Conservation (phyloP, 1,140 invertebrate species). For the Argopecten irradians region DNA sequence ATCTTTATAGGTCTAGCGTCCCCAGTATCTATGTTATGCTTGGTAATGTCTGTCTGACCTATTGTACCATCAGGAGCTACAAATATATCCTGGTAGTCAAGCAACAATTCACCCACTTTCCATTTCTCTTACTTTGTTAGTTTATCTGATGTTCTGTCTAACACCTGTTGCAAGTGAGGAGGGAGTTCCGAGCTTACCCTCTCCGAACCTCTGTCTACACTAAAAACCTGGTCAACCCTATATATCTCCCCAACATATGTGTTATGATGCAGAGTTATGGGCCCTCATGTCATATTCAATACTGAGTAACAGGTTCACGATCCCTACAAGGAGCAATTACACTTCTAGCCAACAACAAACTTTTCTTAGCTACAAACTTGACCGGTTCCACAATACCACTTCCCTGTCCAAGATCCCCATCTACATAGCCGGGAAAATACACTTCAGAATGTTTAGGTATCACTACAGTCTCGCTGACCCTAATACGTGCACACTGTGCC, state of each 20-base stretch:
- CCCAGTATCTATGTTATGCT: constrained; percentile 35
- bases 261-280: constrained; percentile 29
- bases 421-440: constrained; percentile 29
- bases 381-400: neutral
- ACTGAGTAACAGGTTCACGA: constrained; percentile 20
- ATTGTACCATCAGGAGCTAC: constrained; percentile 40
- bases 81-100: constrained; percentile 53
- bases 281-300: constrained; percentile 31
- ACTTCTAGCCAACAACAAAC: constrained; percentile 39
- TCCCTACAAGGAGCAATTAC: constrained; percentile 3
- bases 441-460: constrained; percentile 45
- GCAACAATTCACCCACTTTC: neutral
- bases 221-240: constrained; percentile 10
- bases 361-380: neutral
- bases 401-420: constrained; percentile 13
- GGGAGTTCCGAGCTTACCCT: constrained; percentile 2
- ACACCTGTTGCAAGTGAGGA: constrained; percentile 29
- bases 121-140: constrained; percentile 31
- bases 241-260: constrained; percentile 21
- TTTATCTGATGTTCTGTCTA: constrained; percentile 32
- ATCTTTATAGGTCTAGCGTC: constrained; percentile 37
- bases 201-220: neutral
- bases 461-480: constrained; percentile 24
- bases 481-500: constrained; percentile 34
- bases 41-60: constrained; percentile 36